Evolutionary conservation across 2,797 vertebrate species (phyloP), one percentile per base, ranked within the genome.

Genomic region (Arremon aurantiirostris): DNA sequence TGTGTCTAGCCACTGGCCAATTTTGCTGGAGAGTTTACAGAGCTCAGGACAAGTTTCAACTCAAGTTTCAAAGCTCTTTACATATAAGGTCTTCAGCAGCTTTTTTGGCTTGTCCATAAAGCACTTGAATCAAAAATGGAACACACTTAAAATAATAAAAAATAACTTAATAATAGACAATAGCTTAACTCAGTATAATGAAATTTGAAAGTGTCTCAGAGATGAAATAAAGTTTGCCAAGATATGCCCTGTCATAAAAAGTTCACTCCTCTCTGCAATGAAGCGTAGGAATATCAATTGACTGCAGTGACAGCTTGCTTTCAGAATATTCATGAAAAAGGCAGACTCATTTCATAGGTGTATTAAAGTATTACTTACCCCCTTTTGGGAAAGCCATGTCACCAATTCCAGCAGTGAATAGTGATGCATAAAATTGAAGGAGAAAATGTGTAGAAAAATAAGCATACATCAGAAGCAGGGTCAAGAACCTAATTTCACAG

Each of bases 401-500:
- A 98, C 98, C 97, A 97, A 97, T 97, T 95, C 98, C 98, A 97
- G 97, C 97, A 97, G 98, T 98, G 98, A 98, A 99, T 98, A 98
- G 98, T 97, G 98, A 98, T 98, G 98, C 98, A 98, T 98, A 98
- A 99, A 99, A 99, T 99, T 98, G 98, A 99, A 98, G 98, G 98
- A 98, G 98, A 97, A 98, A 99, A 99, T 98, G 98, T 98, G 98
- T 98, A 99, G 98, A 98, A 98, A 99, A 99, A 98, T 99, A 99
- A 98, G 98, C 99, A 99, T 98, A 99, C 99, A 99, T 99, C 99
- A 99, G 98, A 99, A 98, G 98, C 98, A 96, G 98, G 99, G 99
- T 99, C 99, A 99, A 98, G 99, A 99, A 99, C 99, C 99, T 99
- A 99, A 99, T 99, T 99, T 99, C 99, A 99, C 98, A 98, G 98